phyloP scores from a whole-genome alignment of 2,797 vertebrate genomes.

The Tauraco hartlaubi region DNA sequence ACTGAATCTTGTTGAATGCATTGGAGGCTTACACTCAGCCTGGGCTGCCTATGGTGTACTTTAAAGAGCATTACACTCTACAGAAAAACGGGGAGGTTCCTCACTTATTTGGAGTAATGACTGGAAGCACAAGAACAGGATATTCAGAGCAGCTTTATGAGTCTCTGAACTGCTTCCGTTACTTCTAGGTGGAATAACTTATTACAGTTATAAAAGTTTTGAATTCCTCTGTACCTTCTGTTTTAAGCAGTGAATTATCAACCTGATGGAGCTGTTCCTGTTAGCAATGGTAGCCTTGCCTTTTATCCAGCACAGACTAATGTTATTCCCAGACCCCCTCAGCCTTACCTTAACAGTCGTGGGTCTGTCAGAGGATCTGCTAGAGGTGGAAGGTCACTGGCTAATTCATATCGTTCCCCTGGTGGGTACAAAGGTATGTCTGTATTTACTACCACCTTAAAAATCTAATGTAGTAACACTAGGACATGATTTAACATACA shows the following conservation, averaged over 20 bases:
- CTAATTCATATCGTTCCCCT: conserved; percentile 83
- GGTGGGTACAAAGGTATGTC: conserved; percentile 88
- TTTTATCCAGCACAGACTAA: conserved; percentile 85
- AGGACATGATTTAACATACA: background rate
- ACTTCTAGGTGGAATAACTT: background rate
- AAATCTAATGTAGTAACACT: background rate
- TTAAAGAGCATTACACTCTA: background rate
- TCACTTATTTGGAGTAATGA: background rate
- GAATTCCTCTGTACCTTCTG: conserved; percentile 5
- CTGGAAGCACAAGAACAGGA: background rate
- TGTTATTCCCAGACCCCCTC: conserved; percentile 80
- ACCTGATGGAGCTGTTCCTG: conserved; percentile 81
- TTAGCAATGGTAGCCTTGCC: conserved; percentile 83
- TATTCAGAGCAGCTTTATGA: background rate
- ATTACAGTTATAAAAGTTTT: background rate
- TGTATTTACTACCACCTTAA: background rate
- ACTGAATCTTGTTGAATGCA: background rate
- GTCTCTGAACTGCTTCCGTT: background rate
- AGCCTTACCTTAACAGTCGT: conserved; percentile 83
- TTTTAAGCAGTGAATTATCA: conserved; percentile 82
- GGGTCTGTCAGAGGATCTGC: conserved; percentile 88
- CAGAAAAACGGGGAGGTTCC: background rate
- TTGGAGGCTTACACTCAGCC: background rate
- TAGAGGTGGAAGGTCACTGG: conserved; percentile 84
- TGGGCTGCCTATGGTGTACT: background rate